Evolutionary conservation across 1,140 invertebrate genomes (phyloP), one percentile per base, ranked within the genome.

Genomic region (Drosophila mauritiana): DNA sequence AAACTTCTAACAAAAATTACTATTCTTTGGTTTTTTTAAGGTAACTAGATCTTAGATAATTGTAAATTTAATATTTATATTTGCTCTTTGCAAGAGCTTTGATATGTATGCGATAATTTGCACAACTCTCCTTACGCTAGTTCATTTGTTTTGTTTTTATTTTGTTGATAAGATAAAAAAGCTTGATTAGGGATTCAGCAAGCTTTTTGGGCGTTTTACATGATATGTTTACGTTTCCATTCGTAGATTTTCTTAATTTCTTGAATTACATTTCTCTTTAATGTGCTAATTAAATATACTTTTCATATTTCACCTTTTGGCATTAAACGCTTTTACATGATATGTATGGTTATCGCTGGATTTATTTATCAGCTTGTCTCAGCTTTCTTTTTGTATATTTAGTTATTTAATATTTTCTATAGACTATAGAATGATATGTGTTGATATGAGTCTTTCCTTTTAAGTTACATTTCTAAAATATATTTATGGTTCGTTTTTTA

Each of bases 21-120:
- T 39, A 20, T 25, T 67, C 37, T 52, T 46, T 58, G 25, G 59
- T 0, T 39, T 39, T 13, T 39, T 3, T 13, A 39, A 39, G 37
- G 8, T 13, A 39, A 39, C 13, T 39, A 13, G 13, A 3, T 61
- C 39, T 34, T 63, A 59, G 58, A 37, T 54, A 58, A 42, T 70
- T 64, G 17, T 64, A 61, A 48, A 68, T 51, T 59, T 52, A 48
- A 65, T 69, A 52, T 36, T 42, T 74, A 13, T 51, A 56, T 73
- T 82, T 43, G 67, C 83, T 78, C 83, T 88, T 89, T 89, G 72
- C 48, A 83, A 88, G 83, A 89, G 83, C 42, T 17, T 61, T 88
- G 83, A 88, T 88, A 88, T 88, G 83, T 88, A 88, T 88, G 83
- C 84, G 83, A 88, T 88, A 80, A 69, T 70, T 64, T 69, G 68